Conservation (phyloP, 2,113 vertebrate genomes). For the Porphyrio hochstetteri region DNA sequence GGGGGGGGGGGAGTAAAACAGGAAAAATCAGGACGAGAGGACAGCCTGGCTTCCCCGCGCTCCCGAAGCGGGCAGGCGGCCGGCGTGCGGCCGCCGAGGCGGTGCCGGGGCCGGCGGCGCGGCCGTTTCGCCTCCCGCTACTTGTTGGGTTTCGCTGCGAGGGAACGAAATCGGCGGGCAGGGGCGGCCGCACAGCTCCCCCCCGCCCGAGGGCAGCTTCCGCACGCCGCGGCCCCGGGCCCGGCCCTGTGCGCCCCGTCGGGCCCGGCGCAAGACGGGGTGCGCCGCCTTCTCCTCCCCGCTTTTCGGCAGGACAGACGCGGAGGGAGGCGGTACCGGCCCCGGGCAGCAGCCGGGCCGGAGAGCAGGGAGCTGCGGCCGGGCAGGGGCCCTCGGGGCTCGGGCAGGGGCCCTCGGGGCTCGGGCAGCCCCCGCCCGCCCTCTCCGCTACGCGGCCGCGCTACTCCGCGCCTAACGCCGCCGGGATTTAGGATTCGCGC, state of each 20-base stretch:
- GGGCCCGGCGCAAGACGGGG: not conserved
- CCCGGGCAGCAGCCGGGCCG: not conserved
- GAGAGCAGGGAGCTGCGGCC: not conserved
- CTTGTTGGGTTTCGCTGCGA: not conserved
- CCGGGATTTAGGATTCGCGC: not conserved
- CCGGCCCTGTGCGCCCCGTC: not conserved
- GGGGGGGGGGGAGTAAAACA: too few relatives aligned
- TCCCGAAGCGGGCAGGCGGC: not conserved
- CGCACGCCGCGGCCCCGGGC: not conserved
- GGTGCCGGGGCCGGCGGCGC: not conserved
- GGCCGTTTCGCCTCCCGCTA: not conserved
- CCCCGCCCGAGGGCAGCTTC: not conserved
- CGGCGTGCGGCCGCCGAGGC: not conserved
- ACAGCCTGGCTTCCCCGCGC: not conserved
- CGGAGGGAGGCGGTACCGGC: not conserved
- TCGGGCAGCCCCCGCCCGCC: not conserved
- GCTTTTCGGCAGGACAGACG: not conserved
- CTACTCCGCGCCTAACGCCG: not conserved
- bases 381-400: not conserved
- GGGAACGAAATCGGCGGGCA: not conserved
- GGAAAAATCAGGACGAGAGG: not conserved
- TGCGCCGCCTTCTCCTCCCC: not conserved
- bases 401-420: not conserved
- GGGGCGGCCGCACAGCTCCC: not conserved
- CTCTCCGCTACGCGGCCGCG: not conserved